Evolutionary conservation across 2,888 invertebrate species (phyloP).

Genomic region (Branchellion lobata): DNA sequence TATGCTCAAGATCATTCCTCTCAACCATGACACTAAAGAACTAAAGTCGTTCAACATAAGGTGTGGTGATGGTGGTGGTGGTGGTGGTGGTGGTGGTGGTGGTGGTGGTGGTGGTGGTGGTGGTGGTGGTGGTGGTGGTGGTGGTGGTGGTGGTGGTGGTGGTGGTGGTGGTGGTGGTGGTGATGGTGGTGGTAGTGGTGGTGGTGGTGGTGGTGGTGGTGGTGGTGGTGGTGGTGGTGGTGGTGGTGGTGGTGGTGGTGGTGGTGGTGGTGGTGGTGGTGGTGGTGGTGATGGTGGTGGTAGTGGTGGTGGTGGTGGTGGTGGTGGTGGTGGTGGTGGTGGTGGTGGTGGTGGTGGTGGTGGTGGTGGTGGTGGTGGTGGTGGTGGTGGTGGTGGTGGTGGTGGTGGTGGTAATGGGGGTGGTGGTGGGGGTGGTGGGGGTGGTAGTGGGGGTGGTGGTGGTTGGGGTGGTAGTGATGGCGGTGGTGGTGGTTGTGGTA

Average conservation of each 20-base stretch:
- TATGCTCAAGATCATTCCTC: conserved; percentile 90
- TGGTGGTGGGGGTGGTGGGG: no score
- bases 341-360: conserved; percentile 45
- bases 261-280: conserved; percentile 45
- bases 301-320: conserved; percentile 45
- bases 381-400: conserved; percentile 45
- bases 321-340: conserved; percentile 45
- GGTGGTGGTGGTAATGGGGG: no score
- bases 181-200: conserved; percentile 41
- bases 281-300: conserved; percentile 45
- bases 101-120: conserved; percentile 42
- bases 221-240: conserved; percentile 45
- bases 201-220: conserved; percentile 45
- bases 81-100: conserved; percentile 76
- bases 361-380: conserved; percentile 45
- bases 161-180: conserved; percentile 42
- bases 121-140: conserved; percentile 33
- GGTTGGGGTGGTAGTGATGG: no score
- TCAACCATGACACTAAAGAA: conserved; percentile 89
- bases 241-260: conserved; percentile 45
- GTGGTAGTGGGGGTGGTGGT: no score
- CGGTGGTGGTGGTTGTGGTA: no score
- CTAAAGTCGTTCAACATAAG: conserved; percentile 80
- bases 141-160: conserved; percentile 42
- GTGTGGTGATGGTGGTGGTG: conserved; percentile 79